phyloP scores from a whole-genome alignment of 2,888 invertebrate species.

The Acanthococcus lagerstroemiae region DNA sequence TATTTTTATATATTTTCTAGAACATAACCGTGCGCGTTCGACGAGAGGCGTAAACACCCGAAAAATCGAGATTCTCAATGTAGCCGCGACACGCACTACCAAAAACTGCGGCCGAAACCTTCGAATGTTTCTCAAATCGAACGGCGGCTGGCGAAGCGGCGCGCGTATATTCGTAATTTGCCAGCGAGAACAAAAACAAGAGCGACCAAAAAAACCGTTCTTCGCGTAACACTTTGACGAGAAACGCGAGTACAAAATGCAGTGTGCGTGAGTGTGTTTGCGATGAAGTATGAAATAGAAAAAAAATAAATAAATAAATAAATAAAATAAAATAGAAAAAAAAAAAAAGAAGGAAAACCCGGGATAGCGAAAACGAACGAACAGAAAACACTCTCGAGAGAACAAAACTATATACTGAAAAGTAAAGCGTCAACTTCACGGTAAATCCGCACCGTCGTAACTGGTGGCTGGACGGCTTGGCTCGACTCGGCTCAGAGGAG shows the following conservation, averaged over 20 bases:
- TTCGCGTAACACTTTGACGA: no score
- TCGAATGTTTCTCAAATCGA: no score
- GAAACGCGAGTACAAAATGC: neutral
- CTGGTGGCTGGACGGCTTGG: slow-evolving; percentile 29
- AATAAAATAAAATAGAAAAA: neutral
- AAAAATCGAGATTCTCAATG: no score
- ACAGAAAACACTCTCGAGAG: no score
- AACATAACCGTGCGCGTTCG: no score
- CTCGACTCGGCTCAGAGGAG: slow-evolving; percentile 22
- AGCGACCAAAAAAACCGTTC: no score
- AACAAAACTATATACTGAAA: no score
- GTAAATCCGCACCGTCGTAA: slow-evolving; percentile 27
- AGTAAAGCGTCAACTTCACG: slow-evolving; percentile 17
- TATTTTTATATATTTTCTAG: no score
- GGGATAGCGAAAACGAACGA: neutral
- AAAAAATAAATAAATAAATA: neutral
- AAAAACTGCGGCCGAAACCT: no score
- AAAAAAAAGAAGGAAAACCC: neutral
- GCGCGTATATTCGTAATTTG: neutral
- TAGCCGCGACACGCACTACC: no score
- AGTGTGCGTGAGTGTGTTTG: neutral
- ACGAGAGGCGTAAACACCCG: no score
- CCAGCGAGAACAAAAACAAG: neutral
- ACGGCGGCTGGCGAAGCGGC: no score
- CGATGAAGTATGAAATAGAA: neutral